phyloP scores from a whole-genome alignment of 2,797 vertebrate species.

The Enteromius anoplus region DNA sequence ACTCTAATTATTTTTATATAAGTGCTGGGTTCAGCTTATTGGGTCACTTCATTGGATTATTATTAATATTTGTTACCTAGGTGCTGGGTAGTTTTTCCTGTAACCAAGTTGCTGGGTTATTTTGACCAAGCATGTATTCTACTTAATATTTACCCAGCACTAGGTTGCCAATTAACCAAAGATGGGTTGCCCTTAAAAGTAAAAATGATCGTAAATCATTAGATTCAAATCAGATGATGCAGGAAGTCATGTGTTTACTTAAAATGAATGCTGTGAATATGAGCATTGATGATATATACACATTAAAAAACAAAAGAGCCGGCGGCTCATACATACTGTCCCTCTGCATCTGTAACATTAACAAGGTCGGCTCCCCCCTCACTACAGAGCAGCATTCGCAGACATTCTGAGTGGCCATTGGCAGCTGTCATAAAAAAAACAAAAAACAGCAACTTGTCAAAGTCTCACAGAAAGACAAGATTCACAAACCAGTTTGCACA shows the following conservation, averaged over 20 bases:
- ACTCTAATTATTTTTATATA: too few relatives aligned
- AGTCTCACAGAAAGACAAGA: not conserved
- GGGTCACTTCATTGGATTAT: too few relatives aligned
- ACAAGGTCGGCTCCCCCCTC: slow-evolving; percentile 83
- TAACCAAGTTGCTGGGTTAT: not conserved
- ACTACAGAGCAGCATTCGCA: slow-evolving; percentile 94
- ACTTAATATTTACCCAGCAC: not conserved
- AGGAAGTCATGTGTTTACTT: not conserved
- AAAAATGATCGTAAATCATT: not conserved
- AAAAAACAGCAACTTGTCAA: slow-evolving; percentile 1
- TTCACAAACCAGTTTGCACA: not conserved
- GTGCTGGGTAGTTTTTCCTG: not conserved
- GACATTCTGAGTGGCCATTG: slow-evolving; percentile 92
- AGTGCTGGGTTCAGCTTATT: too few relatives aligned
- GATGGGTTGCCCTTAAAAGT: not conserved
- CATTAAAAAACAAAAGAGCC: not conserved
- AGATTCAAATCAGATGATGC: not conserved
- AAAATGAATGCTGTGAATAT: not conserved
- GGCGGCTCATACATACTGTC: slow-evolving; percentile 85
- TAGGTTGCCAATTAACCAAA: not conserved
- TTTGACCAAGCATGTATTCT: not conserved
- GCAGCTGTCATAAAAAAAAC: slow-evolving; percentile 76
- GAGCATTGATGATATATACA: too few relatives aligned
- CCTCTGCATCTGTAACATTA: slow-evolving; percentile 86
- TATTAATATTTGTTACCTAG: too few relatives aligned